Evolutionary conservation across 2,888 invertebrate genomes (phyloP), one percentile per base, ranked within the genome.

Genomic region (Synergus japonicus): DNA sequence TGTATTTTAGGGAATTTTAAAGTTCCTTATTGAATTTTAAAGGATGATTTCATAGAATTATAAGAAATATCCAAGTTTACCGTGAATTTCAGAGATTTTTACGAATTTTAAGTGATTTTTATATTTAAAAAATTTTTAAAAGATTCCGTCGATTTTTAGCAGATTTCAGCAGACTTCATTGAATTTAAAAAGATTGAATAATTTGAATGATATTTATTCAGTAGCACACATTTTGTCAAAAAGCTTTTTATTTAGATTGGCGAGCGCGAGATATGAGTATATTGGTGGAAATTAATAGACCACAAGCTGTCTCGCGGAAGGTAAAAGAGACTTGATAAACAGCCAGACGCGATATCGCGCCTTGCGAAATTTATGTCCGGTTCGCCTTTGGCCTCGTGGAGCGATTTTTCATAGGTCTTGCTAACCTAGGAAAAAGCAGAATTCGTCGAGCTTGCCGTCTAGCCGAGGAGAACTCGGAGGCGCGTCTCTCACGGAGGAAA

Each of bases 271-370:
- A 12, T 12, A 54, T n/a, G n/a, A 15, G 22, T 22, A 22, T 60
- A 22, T 60, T 60, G 60, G 22, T 8, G 7, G 22, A 60, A 60
- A 60, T 60, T 60, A 22, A 60, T 60, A 22, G 22, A 12, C 60
- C 22, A 60, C 22, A 60, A 60, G 60, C 60, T 1, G 12, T 83
- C 79, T 81, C 67, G 44, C 44, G 85, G 79, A 79, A 85, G 86
- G 83, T 85, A 86, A 86, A 87, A 85, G 86, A 87, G 86, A 82
- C 83, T 86, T 89, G 90, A 90, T 90, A 90, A 90, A 90, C 90
- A 90, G 84, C 86, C 80, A 58, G 76, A 78, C 82, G 77, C 83
- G 85, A 84, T 87, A 85, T 87, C 86, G 84, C 84, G 66, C 76
- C 80, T 77, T 83, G 83, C 80, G 83, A 86, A 89, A 90, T 90